Conservation (phyloP, 2,888 invertebrate genomes). For the Thysanoteuthis rhombus region DNA sequence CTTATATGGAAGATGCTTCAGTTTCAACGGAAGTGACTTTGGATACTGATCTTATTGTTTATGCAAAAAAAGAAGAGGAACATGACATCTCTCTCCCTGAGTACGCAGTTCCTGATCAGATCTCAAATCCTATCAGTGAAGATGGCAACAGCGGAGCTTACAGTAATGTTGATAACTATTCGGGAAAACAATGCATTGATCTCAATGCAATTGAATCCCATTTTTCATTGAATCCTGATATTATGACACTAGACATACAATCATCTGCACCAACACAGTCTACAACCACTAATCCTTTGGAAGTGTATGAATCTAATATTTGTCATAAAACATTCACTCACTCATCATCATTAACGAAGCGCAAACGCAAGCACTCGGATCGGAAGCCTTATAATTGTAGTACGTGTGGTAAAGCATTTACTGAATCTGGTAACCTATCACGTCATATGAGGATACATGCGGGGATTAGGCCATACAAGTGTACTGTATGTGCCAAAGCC, state of each 20-base stretch:
- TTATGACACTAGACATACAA: not conserved
- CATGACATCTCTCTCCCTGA: not conserved
- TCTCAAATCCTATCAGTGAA: not conserved
- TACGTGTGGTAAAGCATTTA: not conserved
- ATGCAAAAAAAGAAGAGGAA: not conserved
- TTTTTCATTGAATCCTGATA: not conserved
- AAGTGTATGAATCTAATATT: conserved; percentile 15
- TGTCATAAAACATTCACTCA: not conserved
- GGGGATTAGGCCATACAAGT: not conserved
- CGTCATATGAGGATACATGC: conserved; percentile 28
- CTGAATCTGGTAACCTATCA: conserved; percentile 24
- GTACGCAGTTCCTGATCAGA: not conserved
- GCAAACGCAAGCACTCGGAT: not conserved
- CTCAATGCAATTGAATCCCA: not conserved
- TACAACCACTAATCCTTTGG: not conserved
- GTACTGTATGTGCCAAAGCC: not conserved
- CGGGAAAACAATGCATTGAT: not conserved
- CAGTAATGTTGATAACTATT: not conserved
- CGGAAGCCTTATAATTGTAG: conserved; percentile 2
- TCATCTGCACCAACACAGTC: too few species aligned
- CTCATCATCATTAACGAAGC: not conserved
- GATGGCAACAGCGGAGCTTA: not conserved
- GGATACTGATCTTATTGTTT: not conserved
- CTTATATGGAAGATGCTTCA: not conserved
- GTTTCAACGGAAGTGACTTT: not conserved